phyloP scores from a whole-genome alignment of 2,113 vertebrate genomes.

The Callipepla californica region DNA sequence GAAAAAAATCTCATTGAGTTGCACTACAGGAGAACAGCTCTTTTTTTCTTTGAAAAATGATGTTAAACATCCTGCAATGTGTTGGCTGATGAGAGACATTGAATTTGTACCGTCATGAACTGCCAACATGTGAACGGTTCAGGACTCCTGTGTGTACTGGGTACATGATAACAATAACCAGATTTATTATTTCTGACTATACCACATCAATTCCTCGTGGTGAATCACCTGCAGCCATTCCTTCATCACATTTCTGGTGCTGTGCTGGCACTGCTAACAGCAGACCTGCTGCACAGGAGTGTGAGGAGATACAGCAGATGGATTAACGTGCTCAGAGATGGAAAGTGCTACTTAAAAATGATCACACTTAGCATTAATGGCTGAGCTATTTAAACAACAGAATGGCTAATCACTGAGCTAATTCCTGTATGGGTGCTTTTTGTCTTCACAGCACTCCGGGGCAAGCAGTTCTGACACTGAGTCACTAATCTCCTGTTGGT shows the following conservation, averaged over 20 bases:
- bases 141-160: neutral
- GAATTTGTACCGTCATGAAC: neutral
- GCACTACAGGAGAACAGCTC: neutral
- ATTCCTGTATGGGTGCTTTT: neutral
- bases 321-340: neutral
- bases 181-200: neutral
- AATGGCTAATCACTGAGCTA: neutral
- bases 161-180: neutral
- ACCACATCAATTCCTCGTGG: neutral
- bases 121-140: neutral
- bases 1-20: constrained; percentile 28
- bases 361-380: neutral
- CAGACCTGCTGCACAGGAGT: neutral
- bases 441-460: fast-evolving
- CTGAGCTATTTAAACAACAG: neutral
- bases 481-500: neutral
- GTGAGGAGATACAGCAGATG: neutral
- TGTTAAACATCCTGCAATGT: neutral
- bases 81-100: neutral
- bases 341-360: neutral
- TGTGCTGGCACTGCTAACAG: neutral
- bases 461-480: fast-evolving
- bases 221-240: neutral
- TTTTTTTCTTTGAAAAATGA: neutral
- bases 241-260: neutral